Percentiles rank a stretch among this genome's conserved stretches.
Evolutionary conservation across 2,888 invertebrate species (phyloP).

Genomic region (Pteria penguin): DNA sequence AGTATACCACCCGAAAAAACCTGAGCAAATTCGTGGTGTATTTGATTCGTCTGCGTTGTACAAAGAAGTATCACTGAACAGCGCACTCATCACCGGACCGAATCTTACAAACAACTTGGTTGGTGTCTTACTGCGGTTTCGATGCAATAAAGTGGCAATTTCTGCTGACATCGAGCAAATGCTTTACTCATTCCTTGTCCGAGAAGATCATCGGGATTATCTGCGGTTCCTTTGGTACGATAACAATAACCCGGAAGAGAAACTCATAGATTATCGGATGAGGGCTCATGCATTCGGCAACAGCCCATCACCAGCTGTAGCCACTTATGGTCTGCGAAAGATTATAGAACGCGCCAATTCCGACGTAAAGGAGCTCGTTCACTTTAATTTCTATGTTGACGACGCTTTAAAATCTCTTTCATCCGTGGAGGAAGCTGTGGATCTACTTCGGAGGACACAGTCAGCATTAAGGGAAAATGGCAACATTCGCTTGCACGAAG

Average conservation of each 20-base stretch:
- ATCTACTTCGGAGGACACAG: slow-evolving; percentile 28
- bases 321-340: slow-evolving; percentile 37
- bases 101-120: slow-evolving; percentile 22
- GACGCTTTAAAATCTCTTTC: slow-evolving; percentile 39
- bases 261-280: slow-evolving; percentile 34
- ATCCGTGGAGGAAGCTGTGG: slow-evolving; percentile 13
- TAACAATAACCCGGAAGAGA: slow-evolving; percentile 18
- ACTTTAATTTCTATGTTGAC: slow-evolving; percentile 44
- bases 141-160: slow-evolving; percentile 4
- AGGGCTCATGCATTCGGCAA: slow-evolving; percentile 14
- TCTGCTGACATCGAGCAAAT: slow-evolving; percentile 34
- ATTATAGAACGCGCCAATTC: not conserved
- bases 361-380: slow-evolving; percentile 28
- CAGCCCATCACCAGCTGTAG: slow-evolving; percentile 36
- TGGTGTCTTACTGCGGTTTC: slow-evolving; percentile 23
- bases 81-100: slow-evolving; percentile 20
- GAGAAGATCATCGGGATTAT: slow-evolving; percentile 28
- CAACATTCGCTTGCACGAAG: not conserved
- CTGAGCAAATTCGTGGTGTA: slow-evolving; percentile 43
- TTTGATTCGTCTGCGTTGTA: slow-evolving; percentile 50
- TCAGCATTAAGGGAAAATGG: slow-evolving; percentile 1
- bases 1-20: slow-evolving; percentile 50
- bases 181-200: slow-evolving; percentile 38
- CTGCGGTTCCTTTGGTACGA: not conserved
- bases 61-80: slow-evolving; percentile 41